These are phyloP conservation scores for Actenoides lindsayi DNA, from an alignment of 2,113 vertebrate genomes.

Conservation along the genomic window DNA sequence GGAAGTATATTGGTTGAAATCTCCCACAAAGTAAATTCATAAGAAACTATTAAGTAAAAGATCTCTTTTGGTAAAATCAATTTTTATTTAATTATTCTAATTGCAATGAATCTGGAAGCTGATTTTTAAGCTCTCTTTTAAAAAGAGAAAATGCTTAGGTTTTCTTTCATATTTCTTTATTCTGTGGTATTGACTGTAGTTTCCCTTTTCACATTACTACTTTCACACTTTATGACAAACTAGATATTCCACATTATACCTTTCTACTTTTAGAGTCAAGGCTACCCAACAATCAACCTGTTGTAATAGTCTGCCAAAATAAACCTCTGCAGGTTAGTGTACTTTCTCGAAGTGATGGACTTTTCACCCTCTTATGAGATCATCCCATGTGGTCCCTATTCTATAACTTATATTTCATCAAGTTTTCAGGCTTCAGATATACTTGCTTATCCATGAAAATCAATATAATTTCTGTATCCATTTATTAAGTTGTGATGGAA, in stretches of 20 bases:
- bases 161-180: background rate
- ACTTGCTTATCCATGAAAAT: slow-evolving; percentile 24
- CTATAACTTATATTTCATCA: slow-evolving; percentile 9
- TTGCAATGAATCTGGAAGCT: background rate
- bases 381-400: background rate
- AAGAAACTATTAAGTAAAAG: background rate
- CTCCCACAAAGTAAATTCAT: background rate
- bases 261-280: background rate
- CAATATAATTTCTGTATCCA: slow-evolving; percentile 14
- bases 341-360: background rate
- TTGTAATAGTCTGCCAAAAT: background rate
- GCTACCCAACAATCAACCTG: background rate
- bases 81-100: background rate
- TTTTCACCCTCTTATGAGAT: background rate
- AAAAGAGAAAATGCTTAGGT: background rate
- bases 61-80: background rate
- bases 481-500: slow-evolving; percentile 26
- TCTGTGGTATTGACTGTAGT: background rate
- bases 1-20: background rate
- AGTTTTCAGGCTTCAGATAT: slow-evolving; percentile 22
- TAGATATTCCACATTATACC: background rate
- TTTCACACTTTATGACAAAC: background rate
- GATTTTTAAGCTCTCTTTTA: background rate
- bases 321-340: background rate
- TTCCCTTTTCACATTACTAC: background rate